Evolutionary conservation across 2,888 invertebrate species (phyloP).

Genomic region (Drosophila atripex): DNA sequence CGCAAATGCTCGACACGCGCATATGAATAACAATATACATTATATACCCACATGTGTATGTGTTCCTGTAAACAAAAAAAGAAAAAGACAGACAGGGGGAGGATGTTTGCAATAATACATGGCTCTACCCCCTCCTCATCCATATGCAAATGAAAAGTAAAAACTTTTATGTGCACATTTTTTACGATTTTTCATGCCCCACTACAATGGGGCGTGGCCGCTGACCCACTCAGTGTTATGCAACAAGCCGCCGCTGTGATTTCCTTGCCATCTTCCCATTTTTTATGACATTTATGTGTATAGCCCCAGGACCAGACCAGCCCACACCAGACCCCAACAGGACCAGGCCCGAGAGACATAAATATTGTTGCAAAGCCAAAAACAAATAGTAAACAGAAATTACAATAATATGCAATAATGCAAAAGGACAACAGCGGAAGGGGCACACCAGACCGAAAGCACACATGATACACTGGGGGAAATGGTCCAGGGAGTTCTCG

Average conservation of each 20-base stretch:
- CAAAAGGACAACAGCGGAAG: constrained; percentile 66
- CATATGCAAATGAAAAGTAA: constrained; percentile 74
- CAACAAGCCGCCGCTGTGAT: constrained; percentile 47
- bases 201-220: constrained; percentile 43
- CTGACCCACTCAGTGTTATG: constrained; percentile 47
- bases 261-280: constrained; percentile 9
- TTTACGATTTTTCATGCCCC: constrained; percentile 51
- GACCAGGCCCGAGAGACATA: constrained; percentile 42
- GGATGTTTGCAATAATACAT: constrained; percentile 15
- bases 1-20: constrained; percentile 69
- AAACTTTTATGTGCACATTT: constrained; percentile 61
- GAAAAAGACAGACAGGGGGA: constrained; percentile 1
- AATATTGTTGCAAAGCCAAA: constrained; percentile 75
- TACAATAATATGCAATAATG: constrained; percentile 78
- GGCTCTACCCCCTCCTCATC: constrained; percentile 12
- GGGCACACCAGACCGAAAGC: constrained; percentile 3
- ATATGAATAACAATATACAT: constrained; percentile 68
- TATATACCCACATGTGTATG: constrained; percentile 11
- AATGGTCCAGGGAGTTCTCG: not conserved
- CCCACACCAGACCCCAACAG: no score
- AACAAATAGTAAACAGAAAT: constrained; percentile 78
- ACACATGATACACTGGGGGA: constrained; percentile 16
- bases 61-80: constrained; percentile 8
- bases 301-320: constrained; percentile 11
- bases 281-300: constrained; percentile 43